Evolutionary conservation across 1,140 invertebrate species (phyloP).

Genomic region (Caenorhabditis remanei): DNA sequence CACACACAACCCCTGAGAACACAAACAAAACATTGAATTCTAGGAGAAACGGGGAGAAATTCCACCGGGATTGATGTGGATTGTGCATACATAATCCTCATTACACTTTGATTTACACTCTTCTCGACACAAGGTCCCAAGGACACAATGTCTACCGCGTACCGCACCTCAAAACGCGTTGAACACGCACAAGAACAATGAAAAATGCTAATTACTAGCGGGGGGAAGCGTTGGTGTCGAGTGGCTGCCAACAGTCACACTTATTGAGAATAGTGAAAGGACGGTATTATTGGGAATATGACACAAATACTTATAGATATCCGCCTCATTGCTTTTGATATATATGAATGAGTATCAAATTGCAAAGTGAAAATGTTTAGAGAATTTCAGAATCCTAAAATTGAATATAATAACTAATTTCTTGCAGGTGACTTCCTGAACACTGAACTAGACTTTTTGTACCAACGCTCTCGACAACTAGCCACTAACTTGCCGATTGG

Average conservation of each 20-base stretch:
- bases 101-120: constrained; percentile 54
- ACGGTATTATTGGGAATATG: constrained; percentile 16
- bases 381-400: background rate
- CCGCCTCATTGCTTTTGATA: background rate
- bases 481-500: constrained; percentile 76
- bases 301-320: constrained; percentile 9
- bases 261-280: constrained; percentile 17
- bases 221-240: constrained; percentile 11
- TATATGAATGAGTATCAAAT: background rate
- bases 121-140: constrained; percentile 13
- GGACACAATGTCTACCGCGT: background rate
- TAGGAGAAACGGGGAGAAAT: background rate
- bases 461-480: constrained; percentile 73
- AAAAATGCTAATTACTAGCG: constrained; percentile 47
- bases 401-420: constrained; percentile 1
- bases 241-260: constrained; percentile 34
- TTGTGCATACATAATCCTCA: constrained; percentile 41
- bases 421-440: constrained; percentile 77
- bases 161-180: constrained; percentile 3
- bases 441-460: constrained; percentile 76
- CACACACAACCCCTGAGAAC: background rate
- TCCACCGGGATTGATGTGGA: background rate
- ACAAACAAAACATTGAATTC: background rate
- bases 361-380: background rate
- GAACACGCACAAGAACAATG: constrained; percentile 49